These are phyloP conservation scores for Hyaena hyaena DNA, from an alignment of 2,113 vertebrate species.

Conservation along the genomic window DNA sequence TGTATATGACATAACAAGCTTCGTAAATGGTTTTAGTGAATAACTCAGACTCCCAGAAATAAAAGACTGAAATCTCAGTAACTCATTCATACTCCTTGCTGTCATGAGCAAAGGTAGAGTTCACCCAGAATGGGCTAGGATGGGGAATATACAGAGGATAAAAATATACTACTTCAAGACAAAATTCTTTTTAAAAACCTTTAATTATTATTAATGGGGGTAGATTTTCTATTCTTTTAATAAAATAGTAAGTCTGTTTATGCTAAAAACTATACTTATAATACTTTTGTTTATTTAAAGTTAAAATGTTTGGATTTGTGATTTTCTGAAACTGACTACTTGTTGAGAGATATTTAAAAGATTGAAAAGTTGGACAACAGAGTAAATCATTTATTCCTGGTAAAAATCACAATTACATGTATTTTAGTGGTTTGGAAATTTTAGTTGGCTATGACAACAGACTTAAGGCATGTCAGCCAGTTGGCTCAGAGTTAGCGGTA, in stretches of 20 bases:
- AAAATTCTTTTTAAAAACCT: neutral
- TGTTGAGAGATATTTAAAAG: slow-evolving; percentile 19
- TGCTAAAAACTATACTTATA: neutral
- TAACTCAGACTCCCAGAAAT: neutral
- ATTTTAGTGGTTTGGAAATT: neutral
- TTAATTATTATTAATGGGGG: neutral
- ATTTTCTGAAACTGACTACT: slow-evolving; percentile 13
- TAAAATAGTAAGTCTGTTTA: neutral
- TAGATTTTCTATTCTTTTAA: neutral
- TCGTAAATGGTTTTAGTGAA: slow-evolving; percentile 22
- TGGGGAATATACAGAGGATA: neutral
- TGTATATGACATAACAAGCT: neutral
- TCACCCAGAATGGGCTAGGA: neutral
- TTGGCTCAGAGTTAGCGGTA: neutral
- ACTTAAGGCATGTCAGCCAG: neutral
- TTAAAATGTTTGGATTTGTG: slow-evolving; percentile 3
- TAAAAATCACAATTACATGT: neutral
- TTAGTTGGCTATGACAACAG: neutral
- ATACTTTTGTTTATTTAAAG: neutral
- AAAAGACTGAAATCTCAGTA: neutral
- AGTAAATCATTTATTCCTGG: neutral
- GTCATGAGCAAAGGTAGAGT: neutral
- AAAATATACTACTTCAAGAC: neutral
- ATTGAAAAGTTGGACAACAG: neutral
- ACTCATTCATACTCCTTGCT: neutral